Conservation (phyloP, 2,113 vertebrate species). For the Irena cyanogastra region DNA sequence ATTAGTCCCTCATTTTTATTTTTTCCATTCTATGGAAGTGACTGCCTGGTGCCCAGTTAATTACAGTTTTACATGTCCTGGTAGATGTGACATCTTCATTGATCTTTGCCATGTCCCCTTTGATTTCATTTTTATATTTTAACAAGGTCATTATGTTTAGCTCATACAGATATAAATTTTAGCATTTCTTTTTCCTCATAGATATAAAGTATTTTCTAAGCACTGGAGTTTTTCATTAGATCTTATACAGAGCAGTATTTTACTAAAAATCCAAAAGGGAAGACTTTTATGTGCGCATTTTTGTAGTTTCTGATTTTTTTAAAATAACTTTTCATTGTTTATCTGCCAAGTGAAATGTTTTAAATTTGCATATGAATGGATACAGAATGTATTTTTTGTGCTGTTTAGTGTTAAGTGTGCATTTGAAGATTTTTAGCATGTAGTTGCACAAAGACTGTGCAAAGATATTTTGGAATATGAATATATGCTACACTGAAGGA, state of each 20-base stretch:
- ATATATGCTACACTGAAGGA: slow-evolving; percentile 66
- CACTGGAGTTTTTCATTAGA: slow-evolving; percentile 80
- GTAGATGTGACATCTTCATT: not conserved
- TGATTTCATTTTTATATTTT: slow-evolving; percentile 48
- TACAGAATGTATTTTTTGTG: slow-evolving; percentile 75
- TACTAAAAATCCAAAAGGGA: slow-evolving; percentile 80
- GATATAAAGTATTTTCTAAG: slow-evolving; percentile 75
- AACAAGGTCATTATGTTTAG: slow-evolving; percentile 29
- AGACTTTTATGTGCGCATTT: slow-evolving; percentile 76
- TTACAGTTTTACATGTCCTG: slow-evolving; percentile 48
- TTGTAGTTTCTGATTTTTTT: slow-evolving; percentile 76
- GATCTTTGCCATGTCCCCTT: slow-evolving; percentile 20
- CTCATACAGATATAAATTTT: slow-evolving; percentile 50
- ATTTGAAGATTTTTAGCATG: slow-evolving; percentile 76
- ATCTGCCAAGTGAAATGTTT: slow-evolving; percentile 74
- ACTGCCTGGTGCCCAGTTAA: slow-evolving; percentile 44
- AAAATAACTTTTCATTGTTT: slow-evolving; percentile 73
- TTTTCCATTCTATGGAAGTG: not conserved
- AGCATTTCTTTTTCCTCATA: slow-evolving; percentile 68
- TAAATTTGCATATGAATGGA: slow-evolving; percentile 73
- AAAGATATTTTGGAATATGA: slow-evolving; percentile 71
- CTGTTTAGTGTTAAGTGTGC: slow-evolving; percentile 70
- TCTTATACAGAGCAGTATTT: slow-evolving; percentile 83
- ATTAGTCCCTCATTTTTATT: not conserved
- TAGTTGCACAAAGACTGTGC: slow-evolving; percentile 66